phyloP scores from a whole-genome alignment of 2,888 invertebrate species.

The Tipula confusa region DNA sequence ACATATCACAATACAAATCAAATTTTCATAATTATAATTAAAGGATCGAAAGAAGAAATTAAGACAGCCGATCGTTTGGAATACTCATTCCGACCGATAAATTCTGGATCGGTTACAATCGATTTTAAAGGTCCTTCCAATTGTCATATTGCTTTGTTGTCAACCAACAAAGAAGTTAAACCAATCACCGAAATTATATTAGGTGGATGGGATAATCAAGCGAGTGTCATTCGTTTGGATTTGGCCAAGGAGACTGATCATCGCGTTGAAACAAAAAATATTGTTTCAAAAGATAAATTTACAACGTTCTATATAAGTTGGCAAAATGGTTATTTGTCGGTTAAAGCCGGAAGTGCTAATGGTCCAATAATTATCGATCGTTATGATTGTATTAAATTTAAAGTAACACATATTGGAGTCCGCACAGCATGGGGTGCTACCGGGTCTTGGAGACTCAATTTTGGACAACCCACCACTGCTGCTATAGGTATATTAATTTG shows the following conservation, averaged over 20 bases:
- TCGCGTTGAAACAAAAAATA: conserved; percentile 54
- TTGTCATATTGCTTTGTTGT: conserved; percentile 60
- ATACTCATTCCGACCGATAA: conserved; percentile 57
- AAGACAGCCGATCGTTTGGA: conserved; percentile 56
- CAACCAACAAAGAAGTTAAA: conserved; percentile 54
- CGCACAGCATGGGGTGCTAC: conserved; percentile 62
- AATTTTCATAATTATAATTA: conserved; percentile 13
- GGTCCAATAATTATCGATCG: conserved; percentile 58
- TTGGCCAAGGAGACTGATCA: conserved; percentile 39
- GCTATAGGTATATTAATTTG: neutral
- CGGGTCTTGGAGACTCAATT: conserved; percentile 58
- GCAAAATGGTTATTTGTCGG: conserved; percentile 54
- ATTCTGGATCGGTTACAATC: conserved; percentile 54
- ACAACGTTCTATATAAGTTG: conserved; percentile 57
- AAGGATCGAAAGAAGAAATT: conserved; percentile 45
- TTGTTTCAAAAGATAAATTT: conserved; percentile 56
- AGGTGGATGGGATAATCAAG: conserved; percentile 64
- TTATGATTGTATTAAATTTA: conserved; percentile 58
- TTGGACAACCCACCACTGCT: neutral
- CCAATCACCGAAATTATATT: conserved; percentile 65
- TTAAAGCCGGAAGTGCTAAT: conserved; percentile 51
- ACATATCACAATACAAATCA: neutral
- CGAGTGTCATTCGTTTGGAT: conserved; percentile 61
- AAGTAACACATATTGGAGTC: conserved; percentile 59
- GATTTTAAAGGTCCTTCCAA: conserved; percentile 61